Conservation (phyloP, 2,797 vertebrate species). For the Coccyzus lansbergi region DNA sequence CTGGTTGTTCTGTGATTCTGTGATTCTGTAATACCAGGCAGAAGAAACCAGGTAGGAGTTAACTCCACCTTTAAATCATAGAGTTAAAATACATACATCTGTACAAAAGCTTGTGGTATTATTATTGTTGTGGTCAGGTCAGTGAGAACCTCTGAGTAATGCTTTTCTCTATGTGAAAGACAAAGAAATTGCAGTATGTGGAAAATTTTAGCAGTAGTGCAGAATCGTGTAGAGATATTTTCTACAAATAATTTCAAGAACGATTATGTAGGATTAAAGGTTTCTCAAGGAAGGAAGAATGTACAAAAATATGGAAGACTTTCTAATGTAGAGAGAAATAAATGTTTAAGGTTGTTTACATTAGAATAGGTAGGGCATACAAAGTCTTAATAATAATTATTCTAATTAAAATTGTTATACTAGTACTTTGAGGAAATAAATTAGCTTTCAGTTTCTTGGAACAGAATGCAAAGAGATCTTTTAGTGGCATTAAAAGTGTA, state of each 20-base stretch:
- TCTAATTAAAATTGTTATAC: background rate
- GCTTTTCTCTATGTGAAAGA: background rate
- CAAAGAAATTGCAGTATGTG: background rate
- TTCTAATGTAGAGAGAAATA: background rate
- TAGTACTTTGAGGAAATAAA: background rate
- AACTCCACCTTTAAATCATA: background rate
- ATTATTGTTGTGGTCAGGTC: background rate
- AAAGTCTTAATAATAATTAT: background rate
- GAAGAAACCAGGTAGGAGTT: background rate
- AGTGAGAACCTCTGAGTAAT: background rate
- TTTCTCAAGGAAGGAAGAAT: background rate
- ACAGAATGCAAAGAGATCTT: background rate
- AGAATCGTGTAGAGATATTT: background rate
- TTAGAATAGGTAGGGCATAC: background rate
- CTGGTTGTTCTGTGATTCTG: too few species aligned
- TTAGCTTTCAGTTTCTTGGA: background rate
- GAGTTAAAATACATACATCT: background rate
- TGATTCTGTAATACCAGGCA: background rate
- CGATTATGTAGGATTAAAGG: background rate
- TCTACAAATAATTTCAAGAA: background rate
- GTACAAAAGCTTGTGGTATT: background rate
- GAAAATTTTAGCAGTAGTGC: background rate
- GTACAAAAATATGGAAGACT: background rate
- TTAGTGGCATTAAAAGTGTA: background rate
- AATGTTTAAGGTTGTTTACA: background rate